These are phyloP conservation scores for Cenopis cana DNA, from an alignment of 2,888 invertebrate genomes.

Conservation along the genomic window DNA sequence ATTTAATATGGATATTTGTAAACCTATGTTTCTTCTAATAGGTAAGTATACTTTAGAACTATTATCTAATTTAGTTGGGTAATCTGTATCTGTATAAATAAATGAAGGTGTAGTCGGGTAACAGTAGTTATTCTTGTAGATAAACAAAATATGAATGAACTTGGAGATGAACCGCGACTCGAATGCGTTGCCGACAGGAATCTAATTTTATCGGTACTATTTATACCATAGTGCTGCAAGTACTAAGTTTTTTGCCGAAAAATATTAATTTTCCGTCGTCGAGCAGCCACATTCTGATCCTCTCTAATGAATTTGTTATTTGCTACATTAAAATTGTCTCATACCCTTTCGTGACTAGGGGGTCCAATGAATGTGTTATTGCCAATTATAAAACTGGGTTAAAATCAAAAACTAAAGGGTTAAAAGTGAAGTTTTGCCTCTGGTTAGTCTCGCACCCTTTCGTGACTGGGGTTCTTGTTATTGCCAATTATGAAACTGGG, in stretches of 20 bases:
- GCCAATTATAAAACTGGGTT: too few relatives aligned
- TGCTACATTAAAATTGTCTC: too few relatives aligned
- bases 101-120: conserved; percentile 10
- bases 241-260: too few relatives aligned
- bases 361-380: too few relatives aligned
- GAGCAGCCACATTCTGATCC: too few relatives aligned
- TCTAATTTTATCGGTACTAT: conserved; percentile 14
- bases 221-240: not conserved
- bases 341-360: too few relatives aligned
- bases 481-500: not conserved
- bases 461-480: too few relatives aligned
- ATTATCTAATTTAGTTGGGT: conserved; percentile 3
- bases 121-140: conserved; percentile 18
- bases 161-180: conserved; percentile 15
- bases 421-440: too few relatives aligned
- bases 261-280: too few relatives aligned
- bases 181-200: conserved; percentile 6
- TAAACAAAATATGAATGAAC: conserved; percentile 24
- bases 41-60: not conserved
- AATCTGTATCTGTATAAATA: not conserved
- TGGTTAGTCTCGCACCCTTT: not conserved
- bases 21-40: not conserved
- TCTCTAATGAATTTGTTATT: too few relatives aligned
- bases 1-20: not conserved
- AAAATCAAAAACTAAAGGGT: too few relatives aligned